A percentile compares a stretch with the other conserved stretches of the same genome.
These are phyloP conservation scores for Polypterus senegalus DNA, from an alignment of 2,113 vertebrate genomes.

Conservation along the genomic window DNA sequence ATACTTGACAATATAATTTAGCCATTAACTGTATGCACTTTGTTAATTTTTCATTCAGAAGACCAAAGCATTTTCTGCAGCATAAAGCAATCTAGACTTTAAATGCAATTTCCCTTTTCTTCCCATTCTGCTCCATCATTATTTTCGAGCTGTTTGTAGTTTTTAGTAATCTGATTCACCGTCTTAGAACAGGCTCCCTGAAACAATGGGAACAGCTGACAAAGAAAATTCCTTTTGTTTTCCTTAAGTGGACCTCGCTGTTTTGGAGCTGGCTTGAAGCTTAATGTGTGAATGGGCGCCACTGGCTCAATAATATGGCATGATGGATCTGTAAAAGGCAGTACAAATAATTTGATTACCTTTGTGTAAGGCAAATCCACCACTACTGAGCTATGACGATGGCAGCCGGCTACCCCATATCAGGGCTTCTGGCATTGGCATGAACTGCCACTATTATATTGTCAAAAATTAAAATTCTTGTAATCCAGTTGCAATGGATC, in stretches of 20 bases:
- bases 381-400: conserved; percentile 22
- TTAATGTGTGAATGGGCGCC: conserved; percentile 31
- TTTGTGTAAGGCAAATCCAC: conserved; percentile 34
- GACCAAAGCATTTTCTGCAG: too few species aligned
- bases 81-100: background rate
- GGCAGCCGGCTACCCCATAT: conserved; percentile 40
- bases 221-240: conserved; percentile 50
- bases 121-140: too few species aligned
- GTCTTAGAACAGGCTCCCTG: conserved; percentile 47
- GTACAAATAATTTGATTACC: conserved; percentile 54
- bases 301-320: conserved; percentile 31
- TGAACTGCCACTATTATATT: too few species aligned
- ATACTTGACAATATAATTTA: too few species aligned
- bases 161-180: conserved; percentile 42
- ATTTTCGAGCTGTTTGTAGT: conserved; percentile 15
- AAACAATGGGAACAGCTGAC: conserved; percentile 55
- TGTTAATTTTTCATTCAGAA: too few species aligned
- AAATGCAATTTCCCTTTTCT: background rate
- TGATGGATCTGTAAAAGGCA: conserved; percentile 39
- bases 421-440: conserved; percentile 11
- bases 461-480: conserved; percentile 8
- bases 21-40: too few species aligned
- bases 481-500: conserved; percentile 36
- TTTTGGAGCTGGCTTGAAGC: conserved; percentile 34
- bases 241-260: conserved; percentile 38